These are phyloP conservation scores for Falco rusticolus DNA, from an alignment of 2,797 vertebrate species.

Conservation along the genomic window DNA sequence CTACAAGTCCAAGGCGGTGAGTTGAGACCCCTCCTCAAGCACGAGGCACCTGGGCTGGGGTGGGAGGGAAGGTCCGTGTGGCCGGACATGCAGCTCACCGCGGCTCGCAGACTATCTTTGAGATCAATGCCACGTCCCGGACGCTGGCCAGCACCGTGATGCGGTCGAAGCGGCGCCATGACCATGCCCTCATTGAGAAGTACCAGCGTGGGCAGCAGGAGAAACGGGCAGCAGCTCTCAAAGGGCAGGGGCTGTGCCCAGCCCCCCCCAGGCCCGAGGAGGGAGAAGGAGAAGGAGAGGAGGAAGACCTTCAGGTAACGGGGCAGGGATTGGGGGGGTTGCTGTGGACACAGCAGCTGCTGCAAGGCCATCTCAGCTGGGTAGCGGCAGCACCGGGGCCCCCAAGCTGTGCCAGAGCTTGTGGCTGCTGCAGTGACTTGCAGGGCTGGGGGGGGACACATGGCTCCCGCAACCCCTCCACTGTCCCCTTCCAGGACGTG, in stretches of 20 bases:
- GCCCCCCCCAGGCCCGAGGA: accelerated
- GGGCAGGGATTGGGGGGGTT: neutral
- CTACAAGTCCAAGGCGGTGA: constrained; percentile 90
- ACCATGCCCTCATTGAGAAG: constrained; percentile 82
- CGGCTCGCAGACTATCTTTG: constrained; percentile 90
- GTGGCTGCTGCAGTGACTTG: neutral
- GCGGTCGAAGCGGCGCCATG: constrained; percentile 86
- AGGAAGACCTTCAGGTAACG: constrained; percentile 30
- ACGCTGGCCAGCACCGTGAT: constrained; percentile 88
- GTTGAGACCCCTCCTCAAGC: neutral
- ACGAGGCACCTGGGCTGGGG: neutral
- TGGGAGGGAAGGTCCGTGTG: accelerated
- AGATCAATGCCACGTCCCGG: constrained; percentile 91
- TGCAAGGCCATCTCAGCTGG: accelerated
- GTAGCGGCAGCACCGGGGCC: neutral
- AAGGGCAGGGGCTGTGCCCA: neutral
- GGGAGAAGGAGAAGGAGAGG: neutral
- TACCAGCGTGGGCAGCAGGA: constrained; percentile 81
- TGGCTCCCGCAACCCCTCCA: accelerated
- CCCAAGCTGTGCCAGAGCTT: accelerated
- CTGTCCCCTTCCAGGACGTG: constrained; percentile 75
- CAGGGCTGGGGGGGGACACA: accelerated
- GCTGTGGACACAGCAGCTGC: neutral
- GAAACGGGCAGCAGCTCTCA: constrained; percentile 50
- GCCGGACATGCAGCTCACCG: accelerated